phyloP scores from a whole-genome alignment of 23 tunicate species.

The Ciona savignyi region DNA sequence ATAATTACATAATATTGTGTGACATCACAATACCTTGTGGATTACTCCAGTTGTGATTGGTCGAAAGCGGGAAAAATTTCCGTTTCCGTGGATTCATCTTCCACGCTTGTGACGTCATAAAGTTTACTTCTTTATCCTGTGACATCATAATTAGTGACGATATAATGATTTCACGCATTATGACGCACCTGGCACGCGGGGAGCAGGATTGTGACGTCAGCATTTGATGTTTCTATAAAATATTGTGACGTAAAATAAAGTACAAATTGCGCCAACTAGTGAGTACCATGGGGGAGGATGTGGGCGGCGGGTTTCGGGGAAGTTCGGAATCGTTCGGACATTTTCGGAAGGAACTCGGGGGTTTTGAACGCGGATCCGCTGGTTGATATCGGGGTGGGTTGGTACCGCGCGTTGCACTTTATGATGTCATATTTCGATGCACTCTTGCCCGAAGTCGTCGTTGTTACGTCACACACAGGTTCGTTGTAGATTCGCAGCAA shows the following conservation, averaged over 20 bases:
- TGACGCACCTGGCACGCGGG: constrained; percentile 43
- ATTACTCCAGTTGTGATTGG: constrained; percentile 48
- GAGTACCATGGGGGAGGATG: not conserved
- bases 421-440: constrained; percentile 13
- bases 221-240: not conserved
- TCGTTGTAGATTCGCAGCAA: constrained; percentile 20
- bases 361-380: constrained; percentile 25
- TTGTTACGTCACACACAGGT: constrained; percentile 44
- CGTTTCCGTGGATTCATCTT: constrained; percentile 49
- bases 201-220: constrained; percentile 9
- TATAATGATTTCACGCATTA: too few species aligned
- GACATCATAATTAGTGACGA: not conserved
- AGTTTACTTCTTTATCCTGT: constrained; percentile 10
- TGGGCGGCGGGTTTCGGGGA: not conserved
- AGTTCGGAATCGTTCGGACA: not conserved
- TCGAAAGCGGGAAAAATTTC: constrained; percentile 28
- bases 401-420: constrained; percentile 9
- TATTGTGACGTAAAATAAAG: not conserved
- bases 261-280: not conserved
- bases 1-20: not conserved
- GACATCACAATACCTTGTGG: constrained; percentile 15
- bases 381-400: constrained; percentile 31
- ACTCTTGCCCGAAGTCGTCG: not conserved
- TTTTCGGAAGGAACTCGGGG: not conserved
- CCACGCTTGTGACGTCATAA: constrained; percentile 79